These are phyloP conservation scores for Anarhynchus alexandrinus DNA, from an alignment of 2,113 vertebrate species.

Conservation along the genomic window DNA sequence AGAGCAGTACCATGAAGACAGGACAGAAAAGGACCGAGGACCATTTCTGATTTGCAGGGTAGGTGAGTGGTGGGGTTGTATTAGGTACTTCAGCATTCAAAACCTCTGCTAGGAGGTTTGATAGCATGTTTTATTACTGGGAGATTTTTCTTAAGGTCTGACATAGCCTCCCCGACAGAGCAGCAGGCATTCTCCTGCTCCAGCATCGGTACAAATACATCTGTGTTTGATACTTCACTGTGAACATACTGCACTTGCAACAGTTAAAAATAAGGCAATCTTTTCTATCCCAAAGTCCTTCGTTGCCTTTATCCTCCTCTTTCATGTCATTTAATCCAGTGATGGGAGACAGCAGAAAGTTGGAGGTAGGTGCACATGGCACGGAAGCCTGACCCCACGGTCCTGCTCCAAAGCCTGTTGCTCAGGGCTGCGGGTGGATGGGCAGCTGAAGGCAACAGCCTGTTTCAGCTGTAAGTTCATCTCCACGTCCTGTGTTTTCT, in stretches of 20 bases:
- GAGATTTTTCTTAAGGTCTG: neutral
- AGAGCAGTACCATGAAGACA: neutral
- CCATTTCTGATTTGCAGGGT: neutral
- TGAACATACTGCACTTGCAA: neutral
- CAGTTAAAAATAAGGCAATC: neutral
- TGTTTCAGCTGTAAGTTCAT: neutral
- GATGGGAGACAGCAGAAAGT: neutral
- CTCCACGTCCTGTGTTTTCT: rapidly evolving
- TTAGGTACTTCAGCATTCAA: neutral
- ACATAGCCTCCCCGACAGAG: neutral
- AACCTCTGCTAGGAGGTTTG: neutral
- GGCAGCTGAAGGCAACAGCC: neutral
- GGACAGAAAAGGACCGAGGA: neutral
- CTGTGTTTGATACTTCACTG: rapidly evolving
- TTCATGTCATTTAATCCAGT: neutral
- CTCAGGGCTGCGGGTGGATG: neutral
- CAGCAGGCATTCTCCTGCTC: neutral
- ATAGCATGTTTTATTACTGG: neutral
- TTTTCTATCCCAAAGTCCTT: neutral
- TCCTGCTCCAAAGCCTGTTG: neutral
- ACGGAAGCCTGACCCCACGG: neutral
- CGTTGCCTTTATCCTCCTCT: neutral
- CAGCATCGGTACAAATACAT: neutral
- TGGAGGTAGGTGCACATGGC: neutral
- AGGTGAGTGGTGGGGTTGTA: neutral